Conservation (phyloP, 2,888 invertebrate genomes). For the Psylliodes chrysocephalus region DNA sequence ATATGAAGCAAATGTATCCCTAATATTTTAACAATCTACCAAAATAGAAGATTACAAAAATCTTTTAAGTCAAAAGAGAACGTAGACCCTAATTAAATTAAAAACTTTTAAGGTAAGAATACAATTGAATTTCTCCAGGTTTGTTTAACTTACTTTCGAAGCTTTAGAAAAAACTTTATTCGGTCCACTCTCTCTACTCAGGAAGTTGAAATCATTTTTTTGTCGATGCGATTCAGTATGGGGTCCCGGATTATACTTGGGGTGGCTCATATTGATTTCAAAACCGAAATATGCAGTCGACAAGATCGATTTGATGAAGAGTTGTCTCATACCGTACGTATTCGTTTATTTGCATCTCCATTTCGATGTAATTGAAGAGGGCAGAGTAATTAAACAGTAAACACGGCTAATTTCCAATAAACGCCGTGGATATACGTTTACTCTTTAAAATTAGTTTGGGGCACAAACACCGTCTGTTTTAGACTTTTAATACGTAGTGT, state of each 20-base stretch:
- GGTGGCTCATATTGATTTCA: conserved; percentile 33
- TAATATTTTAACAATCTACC: no score
- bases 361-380: conserved; percentile 32
- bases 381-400: conserved; percentile 34
- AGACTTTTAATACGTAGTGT: conserved; percentile 16
- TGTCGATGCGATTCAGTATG: conserved; percentile 12
- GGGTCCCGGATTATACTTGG: conserved; percentile 7
- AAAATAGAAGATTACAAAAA: no score
- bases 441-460: conserved; percentile 25
- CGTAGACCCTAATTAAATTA: no score
- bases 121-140: no score
- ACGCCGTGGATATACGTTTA: conserved; percentile 28
- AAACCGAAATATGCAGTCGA: conserved; percentile 32
- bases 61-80: no score
- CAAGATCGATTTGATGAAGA: conserved; percentile 34
- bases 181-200: conserved; percentile 4
- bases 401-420: conserved; percentile 35
- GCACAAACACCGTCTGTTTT: conserved; percentile 22
- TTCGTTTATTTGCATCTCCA: conserved; percentile 14
- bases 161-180: background rate
- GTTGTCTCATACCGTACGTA: conserved; percentile 28
- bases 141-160: no score
- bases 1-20: no score
- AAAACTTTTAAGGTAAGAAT: no score
- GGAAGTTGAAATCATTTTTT: conserved; percentile 20